Conservation (phyloP, 2,888 invertebrate genomes). For the Drosophila pseudotalamancana region DNA sequence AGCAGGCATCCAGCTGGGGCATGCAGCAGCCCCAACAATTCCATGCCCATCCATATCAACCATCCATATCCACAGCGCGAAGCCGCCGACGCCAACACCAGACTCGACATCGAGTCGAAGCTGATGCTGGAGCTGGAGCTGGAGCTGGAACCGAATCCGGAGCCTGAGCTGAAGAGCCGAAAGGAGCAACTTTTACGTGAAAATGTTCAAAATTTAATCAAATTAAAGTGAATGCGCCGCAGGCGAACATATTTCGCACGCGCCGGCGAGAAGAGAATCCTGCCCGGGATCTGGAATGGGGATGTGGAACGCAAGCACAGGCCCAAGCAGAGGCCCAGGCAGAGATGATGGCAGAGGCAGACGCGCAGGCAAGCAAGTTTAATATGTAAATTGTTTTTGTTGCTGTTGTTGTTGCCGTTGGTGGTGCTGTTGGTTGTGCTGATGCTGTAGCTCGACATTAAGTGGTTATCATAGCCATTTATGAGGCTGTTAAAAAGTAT, state of each 20-base stretch:
- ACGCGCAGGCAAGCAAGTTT: conserved; percentile 66
- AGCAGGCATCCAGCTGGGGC: conserved; percentile 57
- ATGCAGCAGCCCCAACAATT: conserved; percentile 33
- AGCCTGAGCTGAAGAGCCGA: conserved; percentile 46
- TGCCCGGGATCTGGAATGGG: conserved; percentile 40
- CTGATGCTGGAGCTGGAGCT: conserved; percentile 14
- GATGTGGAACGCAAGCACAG: conserved; percentile 4
- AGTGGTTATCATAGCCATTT: conserved; percentile 81
- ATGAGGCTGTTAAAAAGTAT: conserved; percentile 81
- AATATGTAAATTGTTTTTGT: conserved; percentile 82
- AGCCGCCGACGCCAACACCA: conserved; percentile 21
- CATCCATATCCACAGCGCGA: conserved; percentile 27
- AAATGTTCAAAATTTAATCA: conserved; percentile 82
- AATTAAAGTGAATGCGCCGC: conserved; percentile 80
- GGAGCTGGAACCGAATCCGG: conserved; percentile 11
- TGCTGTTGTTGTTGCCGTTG: conserved; percentile 30
- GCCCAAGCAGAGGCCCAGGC: neutral
- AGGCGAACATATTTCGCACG: conserved; percentile 79
- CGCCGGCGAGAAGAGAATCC: conserved; percentile 55
- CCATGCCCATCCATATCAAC: conserved; percentile 40
- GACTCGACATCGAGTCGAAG: conserved; percentile 7
- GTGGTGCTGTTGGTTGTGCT: conserved; percentile 10
- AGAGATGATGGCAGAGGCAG: conserved; percentile 10
- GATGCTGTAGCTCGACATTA: conserved; percentile 67
- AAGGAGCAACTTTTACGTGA: conserved; percentile 81